Conservation (phyloP, 2,797 vertebrate species). For the Toxotes lorentzi region DNA sequence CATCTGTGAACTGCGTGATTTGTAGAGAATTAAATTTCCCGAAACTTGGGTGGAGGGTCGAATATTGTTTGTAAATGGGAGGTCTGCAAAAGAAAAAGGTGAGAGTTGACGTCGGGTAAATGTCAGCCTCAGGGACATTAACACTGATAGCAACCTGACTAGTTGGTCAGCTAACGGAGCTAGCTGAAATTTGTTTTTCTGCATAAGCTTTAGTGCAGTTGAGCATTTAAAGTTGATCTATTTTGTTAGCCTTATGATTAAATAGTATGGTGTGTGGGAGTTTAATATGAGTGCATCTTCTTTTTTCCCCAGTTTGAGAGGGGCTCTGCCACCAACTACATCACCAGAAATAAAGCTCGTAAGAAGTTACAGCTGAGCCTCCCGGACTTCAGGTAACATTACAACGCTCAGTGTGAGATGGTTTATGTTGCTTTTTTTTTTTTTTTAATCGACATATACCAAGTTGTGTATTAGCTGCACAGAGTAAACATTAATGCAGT, state of each 20-base stretch:
- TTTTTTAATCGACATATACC: background rate
- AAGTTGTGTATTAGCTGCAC: background rate
- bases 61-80: conserved; percentile 75
- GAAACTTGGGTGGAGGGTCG: background rate
- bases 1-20: background rate
- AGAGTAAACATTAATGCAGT: too few species aligned
- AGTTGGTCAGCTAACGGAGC: conserved; percentile 39
- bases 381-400: conserved; percentile 92
- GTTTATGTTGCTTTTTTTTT: background rate
- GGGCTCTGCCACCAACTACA: conserved; percentile 95
- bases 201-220: background rate
- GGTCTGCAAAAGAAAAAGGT: conserved; percentile 89
- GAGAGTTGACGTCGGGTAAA: background rate
- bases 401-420: background rate
- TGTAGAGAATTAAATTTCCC: background rate
- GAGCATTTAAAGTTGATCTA: too few species aligned
- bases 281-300: background rate
- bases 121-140: background rate
- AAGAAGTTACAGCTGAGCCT: conserved; percentile 96
- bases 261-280: background rate
- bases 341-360: conserved; percentile 95
- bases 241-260: accelerated
- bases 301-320: conserved; percentile 88
- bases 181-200: conserved; percentile 57
- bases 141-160: conserved; percentile 4